Conservation (phyloP, 1,140 invertebrate genomes). For the Heliconius hermathena region DNA sequence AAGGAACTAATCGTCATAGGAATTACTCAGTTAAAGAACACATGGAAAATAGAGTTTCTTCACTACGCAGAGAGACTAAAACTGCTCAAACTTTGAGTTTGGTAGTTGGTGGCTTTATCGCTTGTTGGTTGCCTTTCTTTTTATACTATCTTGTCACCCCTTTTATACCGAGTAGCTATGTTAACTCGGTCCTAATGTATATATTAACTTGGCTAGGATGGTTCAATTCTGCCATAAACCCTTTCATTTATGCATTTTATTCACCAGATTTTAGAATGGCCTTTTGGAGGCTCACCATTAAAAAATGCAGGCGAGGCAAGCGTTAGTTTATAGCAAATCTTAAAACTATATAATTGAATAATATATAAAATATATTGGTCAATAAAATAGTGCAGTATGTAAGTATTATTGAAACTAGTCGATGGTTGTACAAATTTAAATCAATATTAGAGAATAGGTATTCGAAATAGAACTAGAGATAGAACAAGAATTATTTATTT, state of each 20-base stretch:
- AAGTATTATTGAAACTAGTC: neutral
- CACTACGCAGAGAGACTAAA: conserved; percentile 89
- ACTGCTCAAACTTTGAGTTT: conserved; percentile 95
- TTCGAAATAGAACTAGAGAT: neutral
- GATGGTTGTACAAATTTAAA: neutral
- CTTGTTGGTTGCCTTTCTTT: conserved; percentile 88
- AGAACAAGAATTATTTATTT: neutral
- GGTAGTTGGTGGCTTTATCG: conserved; percentile 95
- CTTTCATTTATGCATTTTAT: conserved; percentile 94
- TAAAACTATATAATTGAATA: neutral
- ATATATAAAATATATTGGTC: neutral
- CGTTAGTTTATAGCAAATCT: conserved; percentile 17
- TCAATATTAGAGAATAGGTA: neutral
- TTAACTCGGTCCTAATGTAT: conserved; percentile 86
- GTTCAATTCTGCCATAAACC: conserved; percentile 95
- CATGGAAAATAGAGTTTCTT: conserved; percentile 83
- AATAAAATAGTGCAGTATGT: neutral
- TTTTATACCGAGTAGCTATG: conserved; percentile 83
- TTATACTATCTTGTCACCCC: conserved; percentile 91
- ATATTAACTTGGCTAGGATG: conserved; percentile 95
- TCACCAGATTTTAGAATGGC: conserved; percentile 92
- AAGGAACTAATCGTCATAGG: conserved; percentile 58
- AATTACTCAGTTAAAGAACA: conserved; percentile 71
- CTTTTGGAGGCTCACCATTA: conserved; percentile 89
- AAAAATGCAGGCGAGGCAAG: conserved; percentile 70